phyloP scores from a whole-genome alignment of 1,140 invertebrate species.

The Drosophila mayri region DNA sequence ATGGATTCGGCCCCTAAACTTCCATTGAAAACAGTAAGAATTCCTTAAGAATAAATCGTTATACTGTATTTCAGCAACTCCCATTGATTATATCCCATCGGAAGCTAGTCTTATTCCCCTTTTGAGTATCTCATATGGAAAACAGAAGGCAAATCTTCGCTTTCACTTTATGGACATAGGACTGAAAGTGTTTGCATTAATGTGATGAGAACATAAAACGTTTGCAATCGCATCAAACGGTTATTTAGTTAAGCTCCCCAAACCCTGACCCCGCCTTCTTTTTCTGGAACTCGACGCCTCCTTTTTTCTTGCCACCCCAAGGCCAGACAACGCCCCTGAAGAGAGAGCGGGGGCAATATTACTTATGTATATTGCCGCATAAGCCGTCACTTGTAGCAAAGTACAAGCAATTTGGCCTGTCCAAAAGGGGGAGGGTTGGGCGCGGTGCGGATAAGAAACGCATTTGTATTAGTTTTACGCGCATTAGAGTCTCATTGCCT shows the following conservation, averaged over 20 bases:
- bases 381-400: slow-evolving; percentile 81
- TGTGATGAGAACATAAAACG: slow-evolving; percentile 73
- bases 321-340: slow-evolving; percentile 33
- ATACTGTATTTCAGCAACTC: no score
- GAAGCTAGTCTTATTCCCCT: slow-evolving; percentile 2
- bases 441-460: slow-evolving; percentile 73
- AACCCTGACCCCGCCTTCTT: neutral
- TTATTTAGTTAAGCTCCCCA: slow-evolving; percentile 73
- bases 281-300: slow-evolving; percentile 12
- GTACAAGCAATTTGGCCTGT: slow-evolving; percentile 77
- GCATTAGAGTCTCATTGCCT: slow-evolving; percentile 82
- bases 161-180: slow-evolving; percentile 36
- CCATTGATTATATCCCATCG: neutral
- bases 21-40: neutral
- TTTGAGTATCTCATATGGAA: neutral
- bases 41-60: neutral
- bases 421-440: slow-evolving; percentile 7
- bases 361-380: slow-evolving; percentile 81
- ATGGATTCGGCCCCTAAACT: neutral
- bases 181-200: slow-evolving; percentile 71
- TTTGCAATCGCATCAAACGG: slow-evolving; percentile 77
- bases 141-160: neutral
- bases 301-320: neutral
- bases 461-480: slow-evolving; percentile 83
- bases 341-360: slow-evolving; percentile 63